Percentiles rank a stretch among this genome's conserved stretches.
Evolutionary conservation across 2,888 invertebrate species (phyloP).

Genomic region (Trisateles emortualis): DNA sequence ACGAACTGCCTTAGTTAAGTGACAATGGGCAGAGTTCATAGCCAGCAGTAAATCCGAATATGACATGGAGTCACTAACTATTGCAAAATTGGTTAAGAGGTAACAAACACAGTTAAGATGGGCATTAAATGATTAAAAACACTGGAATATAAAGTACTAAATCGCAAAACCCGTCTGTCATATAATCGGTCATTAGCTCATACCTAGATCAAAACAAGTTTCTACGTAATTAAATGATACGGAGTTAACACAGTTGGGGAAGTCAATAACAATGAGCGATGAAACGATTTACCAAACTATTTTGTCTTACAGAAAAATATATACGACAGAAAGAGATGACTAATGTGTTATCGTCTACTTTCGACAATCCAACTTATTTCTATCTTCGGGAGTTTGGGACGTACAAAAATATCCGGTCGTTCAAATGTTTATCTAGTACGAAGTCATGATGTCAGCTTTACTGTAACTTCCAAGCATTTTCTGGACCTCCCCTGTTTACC

Average conservation of each 20-base stretch:
- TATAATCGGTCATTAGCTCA: neutral
- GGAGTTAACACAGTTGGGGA: neutral
- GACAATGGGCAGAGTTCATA: too few relatives aligned
- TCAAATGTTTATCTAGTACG: conserved; percentile 28
- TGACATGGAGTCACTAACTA: too few relatives aligned
- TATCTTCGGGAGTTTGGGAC: conserved; percentile 1
- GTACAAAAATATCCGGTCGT: conserved; percentile 29
- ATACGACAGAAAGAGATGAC: conserved; percentile 7
- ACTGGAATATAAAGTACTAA: too few relatives aligned
- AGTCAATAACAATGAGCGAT: conserved; percentile 9
- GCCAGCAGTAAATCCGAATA: too few relatives aligned
- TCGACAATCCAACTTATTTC: conserved; percentile 24
- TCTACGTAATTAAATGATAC: neutral
- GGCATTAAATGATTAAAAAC: too few relatives aligned
- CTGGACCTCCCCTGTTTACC: conserved; percentile 22
- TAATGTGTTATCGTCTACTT: conserved; percentile 11
- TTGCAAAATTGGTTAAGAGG: too few relatives aligned
- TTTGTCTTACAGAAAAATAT: neutral
- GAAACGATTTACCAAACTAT: conserved; percentile 8
- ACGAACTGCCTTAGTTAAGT: too few relatives aligned
- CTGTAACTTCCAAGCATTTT: conserved; percentile 18
- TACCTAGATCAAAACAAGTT: neutral
- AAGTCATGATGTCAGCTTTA: conserved; percentile 15
- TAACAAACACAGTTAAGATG: too few relatives aligned
- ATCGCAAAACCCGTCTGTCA: too few relatives aligned